phyloP scores from a whole-genome alignment of 2,797 vertebrate genomes.

The Lemur catta region DNA sequence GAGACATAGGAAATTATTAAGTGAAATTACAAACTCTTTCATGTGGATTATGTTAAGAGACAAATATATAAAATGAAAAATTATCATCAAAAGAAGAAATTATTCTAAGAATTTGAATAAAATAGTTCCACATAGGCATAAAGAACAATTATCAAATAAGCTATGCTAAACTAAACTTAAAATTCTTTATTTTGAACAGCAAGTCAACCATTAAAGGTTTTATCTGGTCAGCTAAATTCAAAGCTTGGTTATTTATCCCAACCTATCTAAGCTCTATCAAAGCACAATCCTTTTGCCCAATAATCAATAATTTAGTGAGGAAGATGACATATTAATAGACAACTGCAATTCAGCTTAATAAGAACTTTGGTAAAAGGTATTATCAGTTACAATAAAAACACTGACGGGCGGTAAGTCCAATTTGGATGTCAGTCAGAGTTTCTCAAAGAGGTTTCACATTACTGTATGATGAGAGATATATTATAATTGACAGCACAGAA shows the following conservation, averaged over 20 bases:
- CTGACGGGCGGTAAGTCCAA: accelerated
- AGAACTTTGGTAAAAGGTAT: neutral
- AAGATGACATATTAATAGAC: neutral
- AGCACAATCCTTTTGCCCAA: neutral
- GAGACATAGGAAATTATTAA: neutral
- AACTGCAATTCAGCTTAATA: neutral
- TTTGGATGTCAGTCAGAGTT: neutral
- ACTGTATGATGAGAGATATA: neutral
- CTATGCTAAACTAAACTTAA: neutral
- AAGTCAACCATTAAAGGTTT: neutral
- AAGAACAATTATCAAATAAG: neutral
- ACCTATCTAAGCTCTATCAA: neutral
- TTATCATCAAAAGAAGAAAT: neutral
- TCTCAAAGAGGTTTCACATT: neutral
- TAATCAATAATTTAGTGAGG: neutral
- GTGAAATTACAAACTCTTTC: neutral
- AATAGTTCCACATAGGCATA: neutral
- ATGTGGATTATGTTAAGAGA: neutral
- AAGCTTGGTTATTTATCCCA: neutral
- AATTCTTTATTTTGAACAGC: neutral
- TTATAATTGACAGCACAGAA: neutral
- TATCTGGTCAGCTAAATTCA: neutral
- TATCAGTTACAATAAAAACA: neutral
- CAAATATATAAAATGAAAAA: neutral
- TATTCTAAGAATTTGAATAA: neutral